These are phyloP conservation scores for Coracopsis vasa DNA, from an alignment of 2,113 vertebrate genomes.

Conservation along the genomic window DNA sequence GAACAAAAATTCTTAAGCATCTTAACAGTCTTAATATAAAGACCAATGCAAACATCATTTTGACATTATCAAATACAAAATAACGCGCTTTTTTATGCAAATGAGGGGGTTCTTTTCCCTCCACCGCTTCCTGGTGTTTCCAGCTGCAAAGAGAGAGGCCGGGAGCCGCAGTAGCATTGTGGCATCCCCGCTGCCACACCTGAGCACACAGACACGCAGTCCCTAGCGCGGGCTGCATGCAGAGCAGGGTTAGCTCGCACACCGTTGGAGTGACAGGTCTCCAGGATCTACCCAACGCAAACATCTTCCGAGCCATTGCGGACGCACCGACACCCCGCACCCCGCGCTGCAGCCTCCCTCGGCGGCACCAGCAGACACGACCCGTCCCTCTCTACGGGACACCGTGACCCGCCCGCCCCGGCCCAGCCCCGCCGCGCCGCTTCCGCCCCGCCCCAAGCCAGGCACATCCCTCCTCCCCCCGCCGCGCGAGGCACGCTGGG, in stretches of 20 bases:
- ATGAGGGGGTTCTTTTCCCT: background rate
- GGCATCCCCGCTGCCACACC: background rate
- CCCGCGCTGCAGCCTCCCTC: too few relatives aligned
- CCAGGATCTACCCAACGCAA: background rate
- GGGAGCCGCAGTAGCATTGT: fast-evolving
- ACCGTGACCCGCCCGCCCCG: background rate
- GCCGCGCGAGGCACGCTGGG: background rate
- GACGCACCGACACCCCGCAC: background rate
- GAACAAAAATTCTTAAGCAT: background rate
- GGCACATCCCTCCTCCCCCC: background rate
- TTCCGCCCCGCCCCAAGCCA: background rate
- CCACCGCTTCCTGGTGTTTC: background rate
- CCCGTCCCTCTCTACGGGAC: too few relatives aligned
- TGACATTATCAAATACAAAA: background rate
- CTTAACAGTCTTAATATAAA: background rate
- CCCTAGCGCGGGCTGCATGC: fast-evolving
- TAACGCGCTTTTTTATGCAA: background rate
- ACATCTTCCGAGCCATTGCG: background rate
- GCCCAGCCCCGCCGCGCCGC: background rate
- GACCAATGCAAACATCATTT: background rate
- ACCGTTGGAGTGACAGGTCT: background rate
- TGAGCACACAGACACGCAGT: background rate
- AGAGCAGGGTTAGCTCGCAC: background rate
- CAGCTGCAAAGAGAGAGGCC: background rate
- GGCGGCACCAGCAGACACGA: background rate